These are phyloP conservation scores for Crepidodera aurea DNA, from an alignment of 2,888 invertebrate genomes.

Conservation along the genomic window DNA sequence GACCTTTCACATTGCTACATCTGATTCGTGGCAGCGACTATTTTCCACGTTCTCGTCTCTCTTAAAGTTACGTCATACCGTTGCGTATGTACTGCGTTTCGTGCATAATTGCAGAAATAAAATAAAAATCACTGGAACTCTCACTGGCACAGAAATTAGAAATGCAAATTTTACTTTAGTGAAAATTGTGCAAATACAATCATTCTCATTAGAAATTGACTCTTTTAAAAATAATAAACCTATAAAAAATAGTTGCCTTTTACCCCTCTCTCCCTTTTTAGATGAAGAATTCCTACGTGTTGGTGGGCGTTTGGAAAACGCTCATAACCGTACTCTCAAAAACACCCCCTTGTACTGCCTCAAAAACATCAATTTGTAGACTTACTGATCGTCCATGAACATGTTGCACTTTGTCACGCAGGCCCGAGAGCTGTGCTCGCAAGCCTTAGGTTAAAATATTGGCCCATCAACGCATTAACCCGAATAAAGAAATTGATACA, in stretches of 20 bases:
- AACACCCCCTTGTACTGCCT: conserved; percentile 5
- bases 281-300: background rate
- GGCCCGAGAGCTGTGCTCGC: conserved; percentile 13
- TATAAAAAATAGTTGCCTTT: background rate
- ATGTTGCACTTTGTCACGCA: conserved; percentile 15
- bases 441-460: conserved; percentile 12
- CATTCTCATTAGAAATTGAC: background rate
- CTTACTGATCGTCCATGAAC: conserved; percentile 17
- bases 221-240: background rate
- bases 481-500: conserved; percentile 2
- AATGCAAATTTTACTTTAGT: too few species aligned
- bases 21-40: too few species aligned
- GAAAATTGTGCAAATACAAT: background rate
- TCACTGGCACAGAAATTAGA: too few species aligned
- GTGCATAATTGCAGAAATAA: background rate
- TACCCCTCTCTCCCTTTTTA: background rate
- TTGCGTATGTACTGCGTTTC: too few species aligned
- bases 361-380: background rate
- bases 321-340: too few species aligned
- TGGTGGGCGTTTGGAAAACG: background rate
- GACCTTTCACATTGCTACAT: too few species aligned
- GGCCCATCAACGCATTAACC: conserved; percentile 23
- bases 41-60: too few species aligned
- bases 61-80: too few species aligned
- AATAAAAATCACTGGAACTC: background rate